Conservation (phyloP, 2,888 invertebrate species). For the Patella ulyssiponensis region DNA sequence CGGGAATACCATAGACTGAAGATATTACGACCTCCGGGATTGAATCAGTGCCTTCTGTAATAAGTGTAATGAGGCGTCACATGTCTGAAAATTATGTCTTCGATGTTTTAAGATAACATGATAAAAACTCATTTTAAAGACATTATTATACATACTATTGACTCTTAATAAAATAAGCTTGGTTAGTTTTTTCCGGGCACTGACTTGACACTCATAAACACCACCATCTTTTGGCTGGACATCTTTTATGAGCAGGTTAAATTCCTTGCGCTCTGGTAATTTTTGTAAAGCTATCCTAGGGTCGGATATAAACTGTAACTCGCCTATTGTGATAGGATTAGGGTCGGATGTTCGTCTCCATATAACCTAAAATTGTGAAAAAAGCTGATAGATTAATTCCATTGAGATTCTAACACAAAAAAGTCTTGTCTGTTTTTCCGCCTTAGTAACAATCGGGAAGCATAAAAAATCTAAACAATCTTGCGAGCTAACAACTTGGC, state of each 20-base stretch:
- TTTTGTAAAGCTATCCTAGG: slow-evolving; percentile 46
- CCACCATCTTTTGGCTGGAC: slow-evolving; percentile 53
- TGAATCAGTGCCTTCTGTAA: too few species aligned
- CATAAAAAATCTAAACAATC: background rate
- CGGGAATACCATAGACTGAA: too few species aligned
- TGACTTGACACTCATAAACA: slow-evolving; percentile 63
- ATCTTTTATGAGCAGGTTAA: slow-evolving; percentile 58
- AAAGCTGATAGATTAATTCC: background rate
- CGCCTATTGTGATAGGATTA: slow-evolving; percentile 60
- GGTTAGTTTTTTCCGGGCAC: slow-evolving; percentile 51
- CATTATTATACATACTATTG: slow-evolving; percentile 40
- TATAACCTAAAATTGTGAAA: slow-evolving; percentile 51
- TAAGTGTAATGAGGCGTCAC: too few species aligned
- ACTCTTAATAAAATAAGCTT: slow-evolving; percentile 46
- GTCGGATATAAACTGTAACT: slow-evolving; percentile 53
- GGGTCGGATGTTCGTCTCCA: slow-evolving; percentile 61
- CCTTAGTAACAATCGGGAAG: slow-evolving; percentile 1
- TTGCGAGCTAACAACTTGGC: background rate
- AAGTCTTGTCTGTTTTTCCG: background rate
- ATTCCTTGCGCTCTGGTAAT: slow-evolving; percentile 49
- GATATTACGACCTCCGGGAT: too few species aligned
- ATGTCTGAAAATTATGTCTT: too few species aligned
- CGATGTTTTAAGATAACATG: too few species aligned
- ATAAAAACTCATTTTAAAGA: too few species aligned
- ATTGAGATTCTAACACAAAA: slow-evolving; percentile 13